These are phyloP conservation scores for Ecliptopera silaceata DNA, from an alignment of 2,888 invertebrate species.

Conservation along the genomic window DNA sequence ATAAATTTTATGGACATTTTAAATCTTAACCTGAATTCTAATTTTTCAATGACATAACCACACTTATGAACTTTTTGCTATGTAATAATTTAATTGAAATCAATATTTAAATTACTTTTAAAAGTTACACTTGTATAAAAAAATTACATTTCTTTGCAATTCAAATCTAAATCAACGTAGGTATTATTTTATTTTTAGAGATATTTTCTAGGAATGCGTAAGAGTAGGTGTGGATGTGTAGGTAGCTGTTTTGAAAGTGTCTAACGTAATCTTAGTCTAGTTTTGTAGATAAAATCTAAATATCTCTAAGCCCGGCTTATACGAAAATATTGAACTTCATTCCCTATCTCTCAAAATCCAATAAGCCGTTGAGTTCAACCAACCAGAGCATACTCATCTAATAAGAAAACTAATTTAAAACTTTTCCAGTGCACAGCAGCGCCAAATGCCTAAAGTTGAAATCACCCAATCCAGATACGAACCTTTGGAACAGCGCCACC, in stretches of 20 bases:
- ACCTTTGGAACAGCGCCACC: constrained; percentile 73
- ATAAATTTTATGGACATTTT: constrained; percentile 33
- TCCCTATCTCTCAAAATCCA: constrained; percentile 40
- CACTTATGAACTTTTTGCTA: constrained; percentile 2
- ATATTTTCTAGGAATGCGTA: too few relatives aligned
- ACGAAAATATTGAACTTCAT: constrained; percentile 34
- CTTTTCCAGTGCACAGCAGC: constrained; percentile 61
- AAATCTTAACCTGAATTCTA: constrained; percentile 31
- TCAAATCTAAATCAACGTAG: too few relatives aligned
- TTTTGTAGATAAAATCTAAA: constrained; percentile 6
- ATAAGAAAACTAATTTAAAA: constrained; percentile 66
- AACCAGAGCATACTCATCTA: constrained; percentile 45
- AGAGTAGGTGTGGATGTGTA: too few relatives aligned
- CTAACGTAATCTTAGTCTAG: not conserved
- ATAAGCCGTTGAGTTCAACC: constrained; percentile 50
- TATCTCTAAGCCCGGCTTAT: constrained; percentile 17
- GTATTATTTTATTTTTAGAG: too few relatives aligned
- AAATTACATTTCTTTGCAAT: too few relatives aligned
- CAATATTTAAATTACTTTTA: too few relatives aligned
- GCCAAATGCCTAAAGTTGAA: constrained; percentile 58
- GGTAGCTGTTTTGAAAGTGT: too few relatives aligned
- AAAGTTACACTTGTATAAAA: too few relatives aligned
- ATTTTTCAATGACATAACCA: constrained; percentile 20
- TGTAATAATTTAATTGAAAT: too few relatives aligned
- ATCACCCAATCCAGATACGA: constrained; percentile 53